Evolutionary conservation across 2,888 invertebrate genomes (phyloP), one percentile per base, ranked within the genome.

Genomic region (Drosophila acutilabella): DNA sequence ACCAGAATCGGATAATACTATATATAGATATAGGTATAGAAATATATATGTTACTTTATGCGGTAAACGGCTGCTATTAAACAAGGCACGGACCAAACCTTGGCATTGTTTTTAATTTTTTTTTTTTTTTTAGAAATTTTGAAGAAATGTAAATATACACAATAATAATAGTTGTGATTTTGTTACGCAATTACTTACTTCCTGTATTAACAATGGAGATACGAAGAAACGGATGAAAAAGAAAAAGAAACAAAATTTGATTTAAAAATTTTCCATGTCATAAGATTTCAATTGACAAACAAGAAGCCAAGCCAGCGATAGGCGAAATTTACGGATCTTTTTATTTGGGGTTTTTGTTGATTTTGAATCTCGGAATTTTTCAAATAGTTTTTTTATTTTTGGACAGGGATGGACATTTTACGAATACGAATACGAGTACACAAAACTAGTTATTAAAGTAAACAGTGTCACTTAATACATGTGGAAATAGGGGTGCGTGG

Each of bases 201-300:
- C 91, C 92, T 92, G 92, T 77, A 92, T 92, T 90, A 89, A 91
- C 86, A 89, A 90, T 89, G 79, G 13, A 13, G 13, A 36, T 8
- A 30, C 30, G 6, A 6, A 82, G 77, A 90, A 80, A 88, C 73
- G 83, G 72, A 71, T 74, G 71, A 73, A 66, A 77, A 70, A 64
- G 78, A 70, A 69, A 78, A 71, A 80, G 69, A 88, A 74, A 88
- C 68, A 83, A 68, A 75, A 44, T 66, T 72, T 76, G 73, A 71
- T 80, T 81, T 75, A 88, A 36, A 30, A 85, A 71, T 71, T 69
- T 74, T 81, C 71, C 77, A 88, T 77, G 68, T 79, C 65, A 57
- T 68, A 64, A 65, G 65, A 62, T 74, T 71, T 60, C 65, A 71
- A 54, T 76, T 70, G 85, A 45, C 85, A 81, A 79, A 80, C 79